Base-by-base conservation (phyloP, 2,113 vertebrate species). In the Xiphophorus hellerii region DNA sequence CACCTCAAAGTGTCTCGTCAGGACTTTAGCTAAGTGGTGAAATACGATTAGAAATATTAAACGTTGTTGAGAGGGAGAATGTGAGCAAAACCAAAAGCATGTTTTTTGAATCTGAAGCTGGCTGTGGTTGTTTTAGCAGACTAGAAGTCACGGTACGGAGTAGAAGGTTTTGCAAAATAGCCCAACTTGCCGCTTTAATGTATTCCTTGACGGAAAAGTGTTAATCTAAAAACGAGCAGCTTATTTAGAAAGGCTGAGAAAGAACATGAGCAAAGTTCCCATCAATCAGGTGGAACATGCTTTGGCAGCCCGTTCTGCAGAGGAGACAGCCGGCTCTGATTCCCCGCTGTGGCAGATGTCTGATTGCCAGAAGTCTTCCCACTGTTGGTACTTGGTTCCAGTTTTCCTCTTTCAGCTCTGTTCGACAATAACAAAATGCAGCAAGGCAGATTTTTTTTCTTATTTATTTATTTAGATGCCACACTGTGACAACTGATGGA, bases 341-440 rank as follows among this genome's bases (percentile, higher is more conserved):
- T 82, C 61, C 64, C 71, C 25, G 0, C 63, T 71, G 76, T 31
- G 76, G 31, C 74, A 71, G 71, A 73, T 44, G 76, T 54, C 0
- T 1, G 29, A 64, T 27, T 71, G 73, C 72, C 78, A 74, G 73
- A 84, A 79, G 69, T 71, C 15, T 60, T 78, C 69, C 77, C 75
- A n/a, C 54, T n/a, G 60, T 33, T 51, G 48, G 73, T 71, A 28
- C 35, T 27, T 4, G n/a, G 30, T 67, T 88, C 71, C 69, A 81
- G 15, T 63, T 85, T 75, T 76, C 76, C 51, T 30, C 61, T 62
- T 77, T 35, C 27, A 60, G 63, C 73, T 82, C 66, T 44, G 76
- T 71, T 13, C 51, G 71, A 62, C 31, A 66, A 62, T 73, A 73
- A 73, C 83, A 66, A 87, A 86, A 87, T 82, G 66, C 77, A 90